Percentiles rank a stretch among this genome's conserved stretches.
Evolutionary conservation across 2,888 invertebrate genomes (phyloP).

Genomic region (Nezara viridula): DNA sequence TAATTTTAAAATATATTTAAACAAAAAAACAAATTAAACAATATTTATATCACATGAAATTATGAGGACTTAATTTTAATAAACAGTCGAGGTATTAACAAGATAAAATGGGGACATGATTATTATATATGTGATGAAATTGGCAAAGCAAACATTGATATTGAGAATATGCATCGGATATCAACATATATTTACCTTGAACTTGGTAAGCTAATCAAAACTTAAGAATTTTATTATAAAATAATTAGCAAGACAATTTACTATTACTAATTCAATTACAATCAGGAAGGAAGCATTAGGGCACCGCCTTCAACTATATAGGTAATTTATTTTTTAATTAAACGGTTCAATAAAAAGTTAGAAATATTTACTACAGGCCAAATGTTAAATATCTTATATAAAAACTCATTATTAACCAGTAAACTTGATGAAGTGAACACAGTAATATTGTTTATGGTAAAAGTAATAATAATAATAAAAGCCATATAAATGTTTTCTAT

Average conservation of each 20-base stretch:
- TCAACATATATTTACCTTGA: background rate
- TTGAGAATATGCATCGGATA: background rate
- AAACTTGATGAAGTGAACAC: background rate
- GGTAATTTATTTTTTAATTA: background rate
- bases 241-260: no score
- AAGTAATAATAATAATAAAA: background rate
- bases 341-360: background rate
- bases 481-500: background rate
- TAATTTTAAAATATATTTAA: constrained; percentile 31
- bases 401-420: background rate
- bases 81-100: background rate
- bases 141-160: background rate
- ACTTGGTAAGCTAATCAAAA: background rate
- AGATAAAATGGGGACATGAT: background rate
- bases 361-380: background rate
- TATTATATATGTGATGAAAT: background rate
- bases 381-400: background rate
- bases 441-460: background rate
- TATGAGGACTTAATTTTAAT: background rate
- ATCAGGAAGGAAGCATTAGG: background rate
- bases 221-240: background rate
- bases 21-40: background rate
- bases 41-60: constrained; percentile 28
- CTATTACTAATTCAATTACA: background rate
- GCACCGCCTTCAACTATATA: background rate